Evolutionary conservation across 2,797 vertebrate genomes (phyloP).

Genomic region (Paratrypauchen microcephalus): DNA sequence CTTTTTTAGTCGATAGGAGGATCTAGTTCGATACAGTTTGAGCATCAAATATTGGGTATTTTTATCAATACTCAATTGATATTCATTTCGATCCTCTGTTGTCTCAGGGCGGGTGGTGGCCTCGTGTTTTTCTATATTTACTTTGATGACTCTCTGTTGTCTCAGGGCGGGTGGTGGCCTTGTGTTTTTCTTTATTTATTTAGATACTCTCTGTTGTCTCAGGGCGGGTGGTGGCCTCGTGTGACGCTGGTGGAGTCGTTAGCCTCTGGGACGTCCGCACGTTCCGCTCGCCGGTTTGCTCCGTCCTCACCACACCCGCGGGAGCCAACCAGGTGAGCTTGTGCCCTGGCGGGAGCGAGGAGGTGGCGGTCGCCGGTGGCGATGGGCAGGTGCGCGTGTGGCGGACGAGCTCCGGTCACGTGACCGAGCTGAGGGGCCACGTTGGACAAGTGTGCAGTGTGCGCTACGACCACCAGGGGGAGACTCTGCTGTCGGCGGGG

Average conservation of each 20-base stretch:
- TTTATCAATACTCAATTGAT: too few relatives aligned
- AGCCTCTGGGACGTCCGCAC: conserved; percentile 84
- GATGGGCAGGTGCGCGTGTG: conserved; percentile 77
- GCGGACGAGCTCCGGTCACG: conserved; percentile 61
- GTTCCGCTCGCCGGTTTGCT: conserved; percentile 38
- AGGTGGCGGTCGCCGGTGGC: conserved; percentile 78
- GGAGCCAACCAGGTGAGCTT: conserved; percentile 82
- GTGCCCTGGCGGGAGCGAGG: conserved; percentile 52
- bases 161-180: too few relatives aligned
- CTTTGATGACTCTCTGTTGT: too few relatives aligned
- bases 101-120: too few relatives aligned
- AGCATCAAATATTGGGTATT: too few relatives aligned
- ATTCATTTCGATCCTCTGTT: too few relatives aligned
- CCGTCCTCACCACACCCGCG: conserved; percentile 75
- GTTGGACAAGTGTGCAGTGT: conserved; percentile 70
- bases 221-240: conserved; percentile 76
- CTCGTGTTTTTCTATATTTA: too few relatives aligned
- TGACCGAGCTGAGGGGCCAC: conserved; percentile 70
- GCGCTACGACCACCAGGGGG: conserved; percentile 68
- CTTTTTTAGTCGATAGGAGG: too few relatives aligned
- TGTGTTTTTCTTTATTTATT: too few relatives aligned
- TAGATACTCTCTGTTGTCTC: neutral
- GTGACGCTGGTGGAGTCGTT: conserved; percentile 73
- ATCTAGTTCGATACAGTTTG: too few relatives aligned
- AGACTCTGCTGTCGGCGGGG: conserved; percentile 75